These are phyloP conservation scores for Spicauda simplicius DNA, from an alignment of 2,888 invertebrate species.

Conservation along the genomic window DNA sequence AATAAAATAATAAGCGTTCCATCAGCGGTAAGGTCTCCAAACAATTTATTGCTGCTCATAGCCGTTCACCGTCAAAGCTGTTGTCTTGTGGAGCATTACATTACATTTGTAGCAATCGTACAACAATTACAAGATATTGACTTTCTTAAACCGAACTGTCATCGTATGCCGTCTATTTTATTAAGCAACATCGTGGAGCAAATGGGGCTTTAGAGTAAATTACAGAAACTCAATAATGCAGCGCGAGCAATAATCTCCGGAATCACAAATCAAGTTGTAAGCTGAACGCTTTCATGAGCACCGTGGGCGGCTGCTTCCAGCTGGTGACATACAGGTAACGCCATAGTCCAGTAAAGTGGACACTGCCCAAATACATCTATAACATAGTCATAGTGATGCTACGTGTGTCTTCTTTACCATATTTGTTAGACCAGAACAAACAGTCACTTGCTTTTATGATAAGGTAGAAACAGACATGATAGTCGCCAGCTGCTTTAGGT, in stretches of 20 bases:
- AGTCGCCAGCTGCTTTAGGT: too few relatives aligned
- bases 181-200: conserved; percentile 49
- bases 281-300: conserved; percentile 76
- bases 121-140: background rate
- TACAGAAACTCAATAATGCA: conserved; percentile 68
- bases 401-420: too few relatives aligned
- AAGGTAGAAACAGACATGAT: too few relatives aligned
- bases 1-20: too few relatives aligned
- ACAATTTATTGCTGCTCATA: too few relatives aligned
- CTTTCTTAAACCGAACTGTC: conserved; percentile 34
- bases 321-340: conserved; percentile 44
- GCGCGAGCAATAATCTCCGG: conserved; percentile 74
- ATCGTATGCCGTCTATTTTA: conserved; percentile 41
- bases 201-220: conserved; percentile 65
- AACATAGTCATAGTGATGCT: too few relatives aligned
- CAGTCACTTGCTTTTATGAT: too few relatives aligned
- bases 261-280: conserved; percentile 82
- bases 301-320: conserved; percentile 80
- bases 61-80: too few relatives aligned
- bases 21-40: too few relatives aligned
- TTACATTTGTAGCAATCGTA: background rate
- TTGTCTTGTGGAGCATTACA: too few relatives aligned
- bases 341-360: background rate
- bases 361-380: too few relatives aligned
- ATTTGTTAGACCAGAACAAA: too few relatives aligned